Evolutionary conservation across 2,888 invertebrate genomes (phyloP).

Genomic region (Drosophila prolongata): DNA sequence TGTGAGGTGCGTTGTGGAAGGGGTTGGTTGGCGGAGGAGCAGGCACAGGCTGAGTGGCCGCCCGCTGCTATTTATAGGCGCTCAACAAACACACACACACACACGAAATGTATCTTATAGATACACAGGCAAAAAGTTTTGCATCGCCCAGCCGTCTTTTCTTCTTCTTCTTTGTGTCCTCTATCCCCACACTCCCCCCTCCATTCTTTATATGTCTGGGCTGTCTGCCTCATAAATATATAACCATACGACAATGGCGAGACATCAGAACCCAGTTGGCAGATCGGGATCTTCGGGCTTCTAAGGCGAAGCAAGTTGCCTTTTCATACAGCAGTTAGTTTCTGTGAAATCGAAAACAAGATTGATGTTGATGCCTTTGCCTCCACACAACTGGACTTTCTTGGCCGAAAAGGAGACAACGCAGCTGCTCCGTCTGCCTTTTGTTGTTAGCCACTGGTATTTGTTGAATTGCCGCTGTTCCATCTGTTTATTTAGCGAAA

Average conservation of each 20-base stretch:
- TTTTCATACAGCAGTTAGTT: constrained; percentile 41
- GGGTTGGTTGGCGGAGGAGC: constrained; percentile 2
- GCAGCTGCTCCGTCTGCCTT: constrained; percentile 54
- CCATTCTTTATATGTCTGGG: constrained; percentile 30
- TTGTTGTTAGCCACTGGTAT: constrained; percentile 24
- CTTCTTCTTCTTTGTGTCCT: neutral
- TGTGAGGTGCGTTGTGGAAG: constrained; percentile 22
- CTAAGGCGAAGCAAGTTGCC: constrained; percentile 59
- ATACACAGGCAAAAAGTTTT: constrained; percentile 65
- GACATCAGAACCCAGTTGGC: constrained; percentile 61
- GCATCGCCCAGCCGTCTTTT: constrained; percentile 53
- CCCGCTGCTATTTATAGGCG: constrained; percentile 74
- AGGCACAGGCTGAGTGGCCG: constrained; percentile 50
- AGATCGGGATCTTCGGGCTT: constrained; percentile 38
- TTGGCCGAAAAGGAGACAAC: constrained; percentile 50
- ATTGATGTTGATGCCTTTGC: constrained; percentile 69
- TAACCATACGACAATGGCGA: constrained; percentile 64
- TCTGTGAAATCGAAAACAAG: constrained; percentile 74
- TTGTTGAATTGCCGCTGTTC: constrained; percentile 58
- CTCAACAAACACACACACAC: constrained; percentile 64
- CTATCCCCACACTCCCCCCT: neutral
- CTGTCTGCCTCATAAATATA: constrained; percentile 71
- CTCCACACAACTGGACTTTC: constrained; percentile 27
- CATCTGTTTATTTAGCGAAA: constrained; percentile 62
- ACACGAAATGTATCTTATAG: constrained; percentile 66